Base-by-base conservation (phyloP, 2,797 vertebrate species). In the Gymnodraco acuticeps region DNA sequence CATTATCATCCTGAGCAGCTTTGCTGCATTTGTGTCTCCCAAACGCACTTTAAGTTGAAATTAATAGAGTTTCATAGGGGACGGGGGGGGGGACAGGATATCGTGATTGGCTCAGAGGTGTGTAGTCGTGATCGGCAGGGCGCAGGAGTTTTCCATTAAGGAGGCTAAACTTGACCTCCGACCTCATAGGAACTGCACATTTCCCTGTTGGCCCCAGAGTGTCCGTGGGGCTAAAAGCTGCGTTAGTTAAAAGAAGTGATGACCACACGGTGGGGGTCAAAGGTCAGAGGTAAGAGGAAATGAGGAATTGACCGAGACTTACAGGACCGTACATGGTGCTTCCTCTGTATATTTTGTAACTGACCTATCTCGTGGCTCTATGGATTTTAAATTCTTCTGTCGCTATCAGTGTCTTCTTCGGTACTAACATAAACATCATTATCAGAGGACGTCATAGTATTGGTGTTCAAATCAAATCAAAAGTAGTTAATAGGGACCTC, bases 141-240 rank as follows among this genome's bases (percentile, higher is more conserved):
- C 7, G 41, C 17, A 73, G 76, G 77, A 82, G 71, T 70, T 73
- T 88, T 88, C 81, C 72, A 88, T 81, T 75, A 82, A 80, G 64
- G 55, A 43, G 75, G 47, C 12, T 17, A 69, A 79, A 87, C 64
- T 56, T 83, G 77, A 90, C 87, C 87, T 89, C 65, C 76, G 86
- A 87, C 85, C 88, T 63, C 53, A 55, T 4, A 76, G 80, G 82
- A 83, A 81, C 63, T 54, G 73, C 83, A 81, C 42, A 80, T 81
- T 72, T 78, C 78, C 73, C 86, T 4, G 43, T 8, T 54, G 75
- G 76, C 71, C 52, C 27, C 46, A 38, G 0, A 38, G n/a, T 59
- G 70, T 80, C 70, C 5, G 20, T 64, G 59, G 60, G 61, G 64
- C 62, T 80, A 66, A 79, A 77, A 82, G 82, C 73, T 66, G 23